These are phyloP conservation scores for Thera britannica DNA, from an alignment of 2,888 invertebrate species.

Conservation along the genomic window DNA sequence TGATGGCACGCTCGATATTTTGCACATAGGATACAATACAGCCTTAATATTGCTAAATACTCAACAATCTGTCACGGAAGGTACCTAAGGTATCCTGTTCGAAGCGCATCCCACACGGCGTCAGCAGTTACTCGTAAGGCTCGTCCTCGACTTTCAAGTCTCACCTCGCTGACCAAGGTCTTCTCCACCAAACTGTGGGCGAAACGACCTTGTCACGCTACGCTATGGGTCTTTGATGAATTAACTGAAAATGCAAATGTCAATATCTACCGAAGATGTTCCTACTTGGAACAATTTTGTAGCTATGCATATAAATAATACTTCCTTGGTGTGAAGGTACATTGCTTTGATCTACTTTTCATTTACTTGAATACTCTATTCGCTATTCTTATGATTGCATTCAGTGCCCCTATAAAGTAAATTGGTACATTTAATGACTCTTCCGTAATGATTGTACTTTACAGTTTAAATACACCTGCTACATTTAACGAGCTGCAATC, in stretches of 20 bases:
- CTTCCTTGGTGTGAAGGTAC: no score
- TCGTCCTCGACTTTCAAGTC: constrained; percentile 46
- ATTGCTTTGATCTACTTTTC: no score
- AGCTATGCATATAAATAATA: no score
- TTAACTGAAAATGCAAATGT: constrained; percentile 10
- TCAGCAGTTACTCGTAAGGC: constrained; percentile 29
- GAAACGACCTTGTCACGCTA: constrained; percentile 33
- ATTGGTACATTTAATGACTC: constrained; percentile 6
- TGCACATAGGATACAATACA: neutral
- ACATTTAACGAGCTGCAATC: constrained; percentile 29
- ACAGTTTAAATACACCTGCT: constrained; percentile 18
- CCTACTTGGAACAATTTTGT: no score
- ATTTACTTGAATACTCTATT: no score
- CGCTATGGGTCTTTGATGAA: constrained; percentile 27
- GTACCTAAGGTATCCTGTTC: constrained; percentile 22
- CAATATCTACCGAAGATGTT: neutral
- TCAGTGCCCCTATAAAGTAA: neutral
- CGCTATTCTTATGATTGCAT: neutral
- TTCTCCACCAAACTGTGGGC: constrained; percentile 43
- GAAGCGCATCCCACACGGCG: constrained; percentile 39
- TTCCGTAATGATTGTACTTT: constrained; percentile 13
- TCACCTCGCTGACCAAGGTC: constrained; percentile 50
- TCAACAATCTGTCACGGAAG: constrained; percentile 42
- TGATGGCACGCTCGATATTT: no score
- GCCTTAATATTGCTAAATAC: constrained; percentile 15